Base-by-base conservation (phyloP, 2,888 invertebrate genomes). In the Ophion ventricosus region DNA sequence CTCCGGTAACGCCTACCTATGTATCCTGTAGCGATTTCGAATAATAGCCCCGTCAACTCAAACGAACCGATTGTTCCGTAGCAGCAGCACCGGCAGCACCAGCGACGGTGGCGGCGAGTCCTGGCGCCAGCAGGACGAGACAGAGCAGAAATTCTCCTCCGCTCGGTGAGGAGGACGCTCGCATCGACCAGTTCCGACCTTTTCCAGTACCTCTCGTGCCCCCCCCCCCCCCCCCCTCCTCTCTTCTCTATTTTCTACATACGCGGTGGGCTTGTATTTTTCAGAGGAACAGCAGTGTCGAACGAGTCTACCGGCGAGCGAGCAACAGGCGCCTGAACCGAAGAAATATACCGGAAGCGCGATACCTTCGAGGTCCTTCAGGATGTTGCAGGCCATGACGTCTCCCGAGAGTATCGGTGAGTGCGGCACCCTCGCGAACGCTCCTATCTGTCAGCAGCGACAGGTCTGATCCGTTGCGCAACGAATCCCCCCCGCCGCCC, bases 301-400 rank as follows among this genome's bases (percentile, higher is more conserved):
- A 76, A 89, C 90, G 4, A 94, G 94, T 88, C 88, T 96, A 80
- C 96, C 95, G 86, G 95, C 96, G 67, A 96, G 96, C 90, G 95
- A 96, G 92, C 96, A 96, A 89, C 93, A 93, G 83, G 96, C 94
- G 76, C 95, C 94, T 84, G 96, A 96, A 91, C 96, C 96, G 67
- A 96, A 95, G 91, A 96, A 96, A 91, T 96, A 96, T 91, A 96
- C 95, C 90, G 97, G 97, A 78, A 96, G 96, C 90, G 95, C 96
- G 87, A 97, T 97, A 93, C 97, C 97, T 76, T 97, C 97, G 87
- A 95, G 96, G 92, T 96, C 97, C 59, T 97, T 97, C 93, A 96
- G 95, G 93, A 96, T 96, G 91, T 94, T 97, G 79, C 97, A 97
- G 93, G 96, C 96, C 73, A 96, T 97, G 96, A 97, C 96, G 86